A percentile compares a stretch with the other conserved stretches of the same genome.
These are phyloP conservation scores for Agapornis roseicollis DNA, from an alignment of 2,113 vertebrate genomes.

Conservation along the genomic window DNA sequence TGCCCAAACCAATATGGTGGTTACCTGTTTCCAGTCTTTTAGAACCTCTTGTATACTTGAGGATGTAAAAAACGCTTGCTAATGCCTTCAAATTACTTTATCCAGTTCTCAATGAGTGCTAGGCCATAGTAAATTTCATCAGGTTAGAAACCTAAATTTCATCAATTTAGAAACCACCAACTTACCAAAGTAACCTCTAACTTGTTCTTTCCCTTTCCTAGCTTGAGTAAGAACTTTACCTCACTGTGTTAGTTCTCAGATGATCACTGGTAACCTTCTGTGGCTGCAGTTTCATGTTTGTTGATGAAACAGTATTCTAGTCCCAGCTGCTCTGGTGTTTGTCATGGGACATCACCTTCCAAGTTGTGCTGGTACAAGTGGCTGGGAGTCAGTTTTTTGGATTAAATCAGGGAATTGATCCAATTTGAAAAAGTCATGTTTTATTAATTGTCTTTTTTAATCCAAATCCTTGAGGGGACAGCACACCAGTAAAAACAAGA, in stretches of 20 bases:
- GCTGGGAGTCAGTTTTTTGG: conserved; percentile 22
- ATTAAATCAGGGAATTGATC: conserved; percentile 34
- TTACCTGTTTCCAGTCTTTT: neutral
- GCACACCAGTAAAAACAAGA: neutral
- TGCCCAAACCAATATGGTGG: neutral
- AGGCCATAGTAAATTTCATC: neutral
- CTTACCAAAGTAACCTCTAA: neutral
- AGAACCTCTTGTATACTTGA: neutral
- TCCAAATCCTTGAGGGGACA: neutral
- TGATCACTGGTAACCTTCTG: neutral
- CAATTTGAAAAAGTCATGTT: conserved; percentile 50
- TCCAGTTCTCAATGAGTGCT: neutral
- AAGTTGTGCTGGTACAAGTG: conserved; percentile 25
- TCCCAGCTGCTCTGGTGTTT: conserved; percentile 44
- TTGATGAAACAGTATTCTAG: neutral
- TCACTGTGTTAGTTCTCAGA: neutral
- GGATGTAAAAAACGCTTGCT: neutral
- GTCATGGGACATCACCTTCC: conserved; percentile 40
- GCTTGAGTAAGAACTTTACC: neutral
- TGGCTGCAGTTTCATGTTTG: conserved; percentile 4
- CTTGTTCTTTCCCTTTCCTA: neutral
- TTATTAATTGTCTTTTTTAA: conserved; percentile 54
- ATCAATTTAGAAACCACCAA: neutral
- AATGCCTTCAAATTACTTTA: neutral
- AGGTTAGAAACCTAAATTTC: neutral